phyloP scores from a whole-genome alignment of 1,140 invertebrate genomes.

The Babylonia areolata region DNA sequence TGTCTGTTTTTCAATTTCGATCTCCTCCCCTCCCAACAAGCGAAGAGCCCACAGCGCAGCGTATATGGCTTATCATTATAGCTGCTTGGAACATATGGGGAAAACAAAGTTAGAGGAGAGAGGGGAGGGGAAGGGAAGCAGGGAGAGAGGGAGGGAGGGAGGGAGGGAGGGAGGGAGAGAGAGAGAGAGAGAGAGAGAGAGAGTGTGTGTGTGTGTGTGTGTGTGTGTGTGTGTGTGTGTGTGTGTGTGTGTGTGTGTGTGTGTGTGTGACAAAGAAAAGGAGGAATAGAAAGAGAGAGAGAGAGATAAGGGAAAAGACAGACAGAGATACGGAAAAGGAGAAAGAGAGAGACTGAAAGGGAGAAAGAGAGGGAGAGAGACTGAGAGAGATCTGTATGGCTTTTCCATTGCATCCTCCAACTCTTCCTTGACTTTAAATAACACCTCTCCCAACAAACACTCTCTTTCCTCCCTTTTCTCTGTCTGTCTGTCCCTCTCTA shows the following conservation, averaged over 20 bases:
- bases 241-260: too few species aligned
- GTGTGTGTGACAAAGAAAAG: neutral
- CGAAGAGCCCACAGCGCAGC: too few species aligned
- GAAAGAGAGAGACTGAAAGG: neutral
- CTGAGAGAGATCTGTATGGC: neutral
- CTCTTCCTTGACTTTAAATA: neutral
- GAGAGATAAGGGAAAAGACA: slow-evolving; percentile 3
- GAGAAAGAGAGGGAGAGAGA: neutral
- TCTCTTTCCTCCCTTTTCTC: neutral
- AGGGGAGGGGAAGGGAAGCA: neutral
- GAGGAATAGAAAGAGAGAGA: neutral
- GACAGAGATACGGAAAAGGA: neutral
- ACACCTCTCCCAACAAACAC: neutral
- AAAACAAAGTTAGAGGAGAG: too few species aligned
- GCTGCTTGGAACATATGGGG: too few species aligned
- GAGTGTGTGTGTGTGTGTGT: too few species aligned
- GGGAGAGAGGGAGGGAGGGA: neutral
- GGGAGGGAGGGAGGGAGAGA: too few species aligned
- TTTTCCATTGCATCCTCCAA: neutral
- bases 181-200: too few species aligned
- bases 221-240: too few species aligned
- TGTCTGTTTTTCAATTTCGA: too few species aligned
- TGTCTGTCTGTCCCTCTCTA: neutral
- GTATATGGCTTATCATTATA: too few species aligned
- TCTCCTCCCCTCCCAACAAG: too few species aligned